Conservation (phyloP, 2,113 vertebrate species). For the Megaleporinus macrocephalus region DNA sequence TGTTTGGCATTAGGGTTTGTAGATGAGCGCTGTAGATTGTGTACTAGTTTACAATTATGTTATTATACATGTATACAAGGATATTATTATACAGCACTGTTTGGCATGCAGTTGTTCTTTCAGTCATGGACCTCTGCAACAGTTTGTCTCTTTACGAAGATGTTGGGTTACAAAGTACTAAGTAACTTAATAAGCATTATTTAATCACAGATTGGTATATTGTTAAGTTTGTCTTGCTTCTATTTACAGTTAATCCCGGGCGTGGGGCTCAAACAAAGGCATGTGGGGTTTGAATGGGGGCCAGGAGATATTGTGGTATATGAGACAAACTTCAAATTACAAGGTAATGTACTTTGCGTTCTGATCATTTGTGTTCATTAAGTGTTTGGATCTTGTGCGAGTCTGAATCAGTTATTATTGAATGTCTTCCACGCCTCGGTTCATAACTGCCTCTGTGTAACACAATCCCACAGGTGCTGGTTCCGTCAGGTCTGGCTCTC, state of each 20-base stretch:
- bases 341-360: slow-evolving; percentile 69
- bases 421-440: background rate
- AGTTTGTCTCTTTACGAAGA: too few relatives aligned
- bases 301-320: slow-evolving; percentile 90
- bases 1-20: too few relatives aligned
- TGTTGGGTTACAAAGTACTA: too few relatives aligned
- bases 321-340: slow-evolving; percentile 80
- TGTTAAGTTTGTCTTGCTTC: background rate
- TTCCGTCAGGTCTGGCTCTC: slow-evolving; percentile 52
- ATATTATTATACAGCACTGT: too few relatives aligned
- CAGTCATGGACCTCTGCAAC: too few relatives aligned
- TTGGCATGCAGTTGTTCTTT: too few relatives aligned
- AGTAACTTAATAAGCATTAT: too few relatives aligned
- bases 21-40: too few relatives aligned
- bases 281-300: slow-evolving; percentile 93
- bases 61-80: too few relatives aligned
- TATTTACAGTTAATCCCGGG: slow-evolving; percentile 82
- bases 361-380: background rate
- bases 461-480: slow-evolving; percentile 51
- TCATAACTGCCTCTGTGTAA: background rate
- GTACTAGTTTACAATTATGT: too few relatives aligned
- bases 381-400: background rate
- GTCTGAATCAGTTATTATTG: too few relatives aligned
- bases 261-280: slow-evolving; percentile 76
- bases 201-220: too few relatives aligned